Evolutionary conservation across 2,113 vertebrate species (phyloP).

Genomic region (Semnornis frantzii): DNA sequence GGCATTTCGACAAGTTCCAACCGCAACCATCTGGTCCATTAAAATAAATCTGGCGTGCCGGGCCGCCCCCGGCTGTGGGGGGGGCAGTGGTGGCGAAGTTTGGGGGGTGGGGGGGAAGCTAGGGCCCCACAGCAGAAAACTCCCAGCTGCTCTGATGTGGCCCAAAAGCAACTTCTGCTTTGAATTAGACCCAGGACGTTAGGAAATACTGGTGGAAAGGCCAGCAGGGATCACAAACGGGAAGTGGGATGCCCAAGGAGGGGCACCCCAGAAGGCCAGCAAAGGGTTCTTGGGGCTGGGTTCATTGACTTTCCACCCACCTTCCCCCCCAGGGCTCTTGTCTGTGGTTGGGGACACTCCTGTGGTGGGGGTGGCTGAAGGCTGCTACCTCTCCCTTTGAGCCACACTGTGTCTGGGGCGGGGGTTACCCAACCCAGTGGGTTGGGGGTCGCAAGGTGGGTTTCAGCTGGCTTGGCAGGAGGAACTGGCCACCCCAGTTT

Average conservation of each 20-base stretch:
- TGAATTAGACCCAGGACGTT: conserved; percentile 51
- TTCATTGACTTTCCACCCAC: background rate
- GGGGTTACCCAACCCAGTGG: background rate
- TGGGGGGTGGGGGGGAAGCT: background rate
- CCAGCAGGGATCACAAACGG: background rate
- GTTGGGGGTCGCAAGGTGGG: background rate
- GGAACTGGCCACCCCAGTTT: background rate
- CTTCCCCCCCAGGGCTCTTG: background rate
- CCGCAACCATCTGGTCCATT: conserved; percentile 39
- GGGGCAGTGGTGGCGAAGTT: background rate
- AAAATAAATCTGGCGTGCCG: too few species aligned
- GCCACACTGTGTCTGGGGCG: background rate
- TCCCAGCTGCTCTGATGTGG: conserved; percentile 73
- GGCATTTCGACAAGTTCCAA: conserved; percentile 64
- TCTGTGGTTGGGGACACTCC: background rate
- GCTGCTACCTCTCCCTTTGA: background rate
- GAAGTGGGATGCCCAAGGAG: background rate
- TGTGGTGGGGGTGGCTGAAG: background rate
- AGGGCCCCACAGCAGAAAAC: conserved; percentile 35
- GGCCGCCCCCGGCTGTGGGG: too few species aligned
- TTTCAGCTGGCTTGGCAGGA: background rate
- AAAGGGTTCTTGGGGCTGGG: background rate
- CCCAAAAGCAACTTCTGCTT: conserved; percentile 71
- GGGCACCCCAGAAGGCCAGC: background rate
- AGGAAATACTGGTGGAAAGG: conserved; percentile 64